Evolutionary conservation across 2,113 vertebrate genomes (phyloP), one percentile per base, ranked within the genome.

Genomic region (Chionis minor): DNA sequence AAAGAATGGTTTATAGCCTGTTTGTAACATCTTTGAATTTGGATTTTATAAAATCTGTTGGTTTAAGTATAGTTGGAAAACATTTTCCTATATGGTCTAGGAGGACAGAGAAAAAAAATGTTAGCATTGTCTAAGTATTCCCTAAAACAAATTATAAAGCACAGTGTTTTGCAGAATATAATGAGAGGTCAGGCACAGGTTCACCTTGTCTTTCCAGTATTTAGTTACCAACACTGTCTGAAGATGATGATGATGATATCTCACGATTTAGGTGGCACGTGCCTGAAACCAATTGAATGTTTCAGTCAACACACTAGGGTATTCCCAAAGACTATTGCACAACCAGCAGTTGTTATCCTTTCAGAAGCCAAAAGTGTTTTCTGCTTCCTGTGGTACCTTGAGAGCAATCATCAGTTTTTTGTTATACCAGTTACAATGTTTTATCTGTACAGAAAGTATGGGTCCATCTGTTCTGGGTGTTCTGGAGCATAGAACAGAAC

Each of bases 161-260:
- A 73, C 18, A 54, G 67, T 92, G 61, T 30, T 52, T 96, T 97
- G 74, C 62, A 95, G 94, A 90, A 73, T 65, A 88, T 88, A 89
- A 86, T 73, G 92, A 96, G 85, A 88, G 84, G 54, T 49, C 86
- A 97, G 90, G 81, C 24, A 55, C 38, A 58, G 51, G 65, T 95
- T 97, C 81, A 78, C 55, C 42, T 96, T 94, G 55, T 82, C 74
- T 92, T 95, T 93, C 92, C 38, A 56, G 94, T 87, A 92, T 67
- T 79, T 81, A 15, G 89, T 92, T 91, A 86, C 65, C 58, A 74
- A 21, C 78, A 80, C 71, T 56, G 63, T 71, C 62, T n/a, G 20
- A 61, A 77, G 87, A 90, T 91, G 81, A 91, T 94, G 88, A 42
- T 78, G 72, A 42, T 78, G 73, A 62, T 94, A 83, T 67, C 42